phyloP scores from a whole-genome alignment of 1,140 invertebrate species.

The Cotesia vestalis region DNA sequence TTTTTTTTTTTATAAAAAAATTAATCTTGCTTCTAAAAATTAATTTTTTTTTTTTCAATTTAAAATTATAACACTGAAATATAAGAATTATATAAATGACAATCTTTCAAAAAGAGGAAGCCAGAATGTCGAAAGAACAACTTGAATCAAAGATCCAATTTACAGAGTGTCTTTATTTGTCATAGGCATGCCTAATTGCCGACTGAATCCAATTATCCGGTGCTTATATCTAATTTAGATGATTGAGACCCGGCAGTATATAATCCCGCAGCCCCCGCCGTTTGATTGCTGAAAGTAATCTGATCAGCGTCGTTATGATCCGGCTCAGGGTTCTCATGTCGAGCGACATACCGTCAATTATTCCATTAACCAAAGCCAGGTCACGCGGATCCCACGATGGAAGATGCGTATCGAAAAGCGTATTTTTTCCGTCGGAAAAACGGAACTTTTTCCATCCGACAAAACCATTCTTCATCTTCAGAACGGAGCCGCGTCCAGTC shows the following conservation, averaged over 20 bases:
- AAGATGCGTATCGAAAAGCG: not conserved
- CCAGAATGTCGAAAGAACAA: too few relatives aligned
- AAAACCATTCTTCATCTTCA: too few relatives aligned
- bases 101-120: too few relatives aligned
- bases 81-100: too few relatives aligned
- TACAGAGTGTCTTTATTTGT: constrained; percentile 48
- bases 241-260: constrained; percentile 44
- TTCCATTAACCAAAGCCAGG: constrained; percentile 48
- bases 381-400: constrained; percentile 24
- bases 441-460: too few relatives aligned
- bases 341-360: constrained; percentile 46
- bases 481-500: not conserved
- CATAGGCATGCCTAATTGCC: constrained; percentile 55
- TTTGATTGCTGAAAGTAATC: constrained; percentile 2
- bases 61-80: too few relatives aligned
- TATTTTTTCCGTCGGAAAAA: too few relatives aligned
- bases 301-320: constrained; percentile 31
- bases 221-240: constrained; percentile 54
- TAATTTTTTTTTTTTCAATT: too few relatives aligned
- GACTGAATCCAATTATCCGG: constrained; percentile 50
- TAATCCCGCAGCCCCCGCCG: constrained; percentile 5
- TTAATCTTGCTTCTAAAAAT: too few relatives aligned
- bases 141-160: too few relatives aligned
- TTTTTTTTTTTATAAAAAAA: too few relatives aligned
- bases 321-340: not conserved